Evolutionary conservation across 2,888 invertebrate genomes (phyloP).

Genomic region (Lochmaea capreae): DNA sequence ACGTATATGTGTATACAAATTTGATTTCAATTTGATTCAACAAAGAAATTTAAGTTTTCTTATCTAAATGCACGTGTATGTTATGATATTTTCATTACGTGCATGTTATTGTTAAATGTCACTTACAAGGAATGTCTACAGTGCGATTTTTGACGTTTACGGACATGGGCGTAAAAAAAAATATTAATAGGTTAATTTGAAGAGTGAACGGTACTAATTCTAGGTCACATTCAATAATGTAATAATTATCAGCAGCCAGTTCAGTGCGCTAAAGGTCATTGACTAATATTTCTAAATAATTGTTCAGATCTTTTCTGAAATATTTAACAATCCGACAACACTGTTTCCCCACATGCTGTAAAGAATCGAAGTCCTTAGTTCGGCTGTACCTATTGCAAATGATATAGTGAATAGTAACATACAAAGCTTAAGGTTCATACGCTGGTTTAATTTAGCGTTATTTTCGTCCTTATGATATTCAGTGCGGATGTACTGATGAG

Average conservation of each 20-base stretch:
- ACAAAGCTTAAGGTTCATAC: constrained; percentile 11
- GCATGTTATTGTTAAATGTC: no score
- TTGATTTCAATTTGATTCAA: no score
- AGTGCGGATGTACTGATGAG: constrained; percentile 44
- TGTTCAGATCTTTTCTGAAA: neutral
- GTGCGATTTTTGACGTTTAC: no score
- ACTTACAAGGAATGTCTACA: no score
- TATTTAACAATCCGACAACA: constrained; percentile 1
- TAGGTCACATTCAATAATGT: constrained; percentile 23
- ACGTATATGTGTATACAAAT: no score
- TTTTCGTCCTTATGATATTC: constrained; percentile 38
- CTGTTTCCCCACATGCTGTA: constrained; percentile 19
- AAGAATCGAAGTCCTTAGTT: constrained; percentile 24
- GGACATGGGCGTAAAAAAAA: no score
- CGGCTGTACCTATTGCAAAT: constrained; percentile 8
- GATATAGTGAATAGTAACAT: constrained; percentile 6
- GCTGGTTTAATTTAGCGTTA: neutral
- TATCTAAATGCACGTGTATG: no score
- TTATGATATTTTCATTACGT: no score
- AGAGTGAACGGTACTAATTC: constrained; percentile 4
- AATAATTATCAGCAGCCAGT: constrained; percentile 1
- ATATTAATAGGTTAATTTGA: neutral
- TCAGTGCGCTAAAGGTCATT: constrained; percentile 19
- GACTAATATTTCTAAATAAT: neutral
- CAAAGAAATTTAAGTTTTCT: no score